phyloP scores from a whole-genome alignment of 2,797 vertebrate genomes.

The Pogonophryne albipinna region DNA sequence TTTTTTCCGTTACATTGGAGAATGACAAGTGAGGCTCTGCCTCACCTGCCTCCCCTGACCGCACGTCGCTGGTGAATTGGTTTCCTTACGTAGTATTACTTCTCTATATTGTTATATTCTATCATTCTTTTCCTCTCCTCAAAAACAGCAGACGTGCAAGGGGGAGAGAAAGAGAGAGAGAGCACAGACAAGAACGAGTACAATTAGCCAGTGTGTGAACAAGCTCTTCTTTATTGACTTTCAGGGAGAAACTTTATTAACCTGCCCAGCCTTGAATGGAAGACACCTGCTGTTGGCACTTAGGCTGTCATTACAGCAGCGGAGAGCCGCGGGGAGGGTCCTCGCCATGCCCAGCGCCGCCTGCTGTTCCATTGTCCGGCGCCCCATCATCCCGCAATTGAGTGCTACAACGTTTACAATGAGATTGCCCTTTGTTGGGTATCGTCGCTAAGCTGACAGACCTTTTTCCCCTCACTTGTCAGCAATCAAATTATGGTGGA shows the following conservation, averaged over 20 bases:
- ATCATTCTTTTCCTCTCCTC: constrained; percentile 21
- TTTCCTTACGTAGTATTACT: not conserved
- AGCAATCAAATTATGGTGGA: constrained; percentile 82
- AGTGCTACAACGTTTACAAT: constrained; percentile 82
- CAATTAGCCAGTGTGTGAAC: constrained; percentile 85
- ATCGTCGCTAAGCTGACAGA: constrained; percentile 81
- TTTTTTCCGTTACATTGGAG: no score
- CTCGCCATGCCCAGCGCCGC: constrained; percentile 72
- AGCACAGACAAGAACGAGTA: constrained; percentile 53
- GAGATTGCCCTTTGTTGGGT: constrained; percentile 80
- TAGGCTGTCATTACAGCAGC: constrained; percentile 81
- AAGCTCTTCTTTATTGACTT: constrained; percentile 87
- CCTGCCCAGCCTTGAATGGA: constrained; percentile 83
- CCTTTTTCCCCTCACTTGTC: constrained; percentile 82
- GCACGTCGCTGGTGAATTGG: not conserved
- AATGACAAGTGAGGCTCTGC: no score
- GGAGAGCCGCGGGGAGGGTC: constrained; percentile 75
- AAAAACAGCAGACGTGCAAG: constrained; percentile 17
- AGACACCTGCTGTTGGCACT: constrained; percentile 89
- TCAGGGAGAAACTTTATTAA: constrained; percentile 86
- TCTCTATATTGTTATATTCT: not conserved
- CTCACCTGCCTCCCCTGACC: no score
- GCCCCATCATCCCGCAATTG: constrained; percentile 79
- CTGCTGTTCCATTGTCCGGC: constrained; percentile 83
- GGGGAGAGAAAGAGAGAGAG: constrained; percentile 10